Percentiles rank a stretch among this genome's conserved stretches.
Conservation (phyloP, 2,888 invertebrate genomes). For the Orthosia gracilis region DNA sequence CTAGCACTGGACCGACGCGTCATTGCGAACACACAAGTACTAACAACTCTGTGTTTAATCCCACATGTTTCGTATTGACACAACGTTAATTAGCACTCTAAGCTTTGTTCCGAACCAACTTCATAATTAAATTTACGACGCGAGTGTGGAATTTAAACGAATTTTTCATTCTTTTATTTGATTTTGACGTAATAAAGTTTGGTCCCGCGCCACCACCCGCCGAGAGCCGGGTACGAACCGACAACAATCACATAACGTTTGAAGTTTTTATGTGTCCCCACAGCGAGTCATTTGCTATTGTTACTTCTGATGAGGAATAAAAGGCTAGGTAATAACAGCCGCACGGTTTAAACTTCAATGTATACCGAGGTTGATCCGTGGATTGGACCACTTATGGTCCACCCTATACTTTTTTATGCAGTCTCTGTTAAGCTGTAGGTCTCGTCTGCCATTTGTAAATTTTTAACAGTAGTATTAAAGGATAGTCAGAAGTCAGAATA, state of each 20-base stretch:
- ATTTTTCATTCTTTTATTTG: slow-evolving; percentile 58
- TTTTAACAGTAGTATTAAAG: too few relatives aligned
- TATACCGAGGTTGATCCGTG: too few relatives aligned
- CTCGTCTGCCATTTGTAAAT: too few relatives aligned
- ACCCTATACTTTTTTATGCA: too few relatives aligned
- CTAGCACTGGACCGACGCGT: too few relatives aligned
- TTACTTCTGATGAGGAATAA: too few relatives aligned
- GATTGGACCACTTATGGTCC: too few relatives aligned
- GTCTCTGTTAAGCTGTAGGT: too few relatives aligned
- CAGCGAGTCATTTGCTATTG: too few relatives aligned
- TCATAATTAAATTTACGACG: slow-evolving; percentile 49
- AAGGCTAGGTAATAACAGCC: too few relatives aligned
- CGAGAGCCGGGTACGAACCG: neutral
- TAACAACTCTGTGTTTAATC: neutral
- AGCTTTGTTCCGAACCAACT: slow-evolving; percentile 52
- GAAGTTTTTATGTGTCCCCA: slow-evolving; percentile 24
- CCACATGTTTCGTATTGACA: slow-evolving; percentile 26
- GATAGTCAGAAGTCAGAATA: too few relatives aligned
- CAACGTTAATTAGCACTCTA: slow-evolving; percentile 47
- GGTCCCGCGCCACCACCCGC: neutral
- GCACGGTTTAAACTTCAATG: too few relatives aligned
- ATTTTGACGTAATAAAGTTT: slow-evolving; percentile 50
- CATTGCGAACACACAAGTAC: neutral
- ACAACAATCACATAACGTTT: neutral
- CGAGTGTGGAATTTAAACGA: slow-evolving; percentile 39